Evolutionary conservation across 2,113 vertebrate species (phyloP).

Genomic region (Hypocryptadius cinnamomeus): DNA sequence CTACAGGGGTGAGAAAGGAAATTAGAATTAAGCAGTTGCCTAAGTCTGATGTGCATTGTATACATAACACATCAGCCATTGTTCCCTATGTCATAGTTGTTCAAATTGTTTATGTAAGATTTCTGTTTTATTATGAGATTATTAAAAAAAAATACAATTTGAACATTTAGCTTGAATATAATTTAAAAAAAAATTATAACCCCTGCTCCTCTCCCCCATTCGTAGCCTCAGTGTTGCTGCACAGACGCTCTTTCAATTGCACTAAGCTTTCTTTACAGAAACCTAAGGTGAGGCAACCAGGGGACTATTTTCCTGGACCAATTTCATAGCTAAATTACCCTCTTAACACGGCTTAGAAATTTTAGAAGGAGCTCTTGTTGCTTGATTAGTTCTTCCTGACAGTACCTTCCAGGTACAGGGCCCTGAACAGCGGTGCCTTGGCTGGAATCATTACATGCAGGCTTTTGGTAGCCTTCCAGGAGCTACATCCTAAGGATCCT

Average conservation of each 20-base stretch:
- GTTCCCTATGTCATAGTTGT: neutral
- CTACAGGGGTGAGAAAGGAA: neutral
- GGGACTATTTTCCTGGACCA: neutral
- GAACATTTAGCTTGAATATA: neutral
- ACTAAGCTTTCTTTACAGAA: neutral
- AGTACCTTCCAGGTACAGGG: neutral
- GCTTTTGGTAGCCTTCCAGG: neutral
- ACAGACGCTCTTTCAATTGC: neutral
- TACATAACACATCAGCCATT: neutral
- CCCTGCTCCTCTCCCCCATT: neutral
- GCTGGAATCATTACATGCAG: neutral
- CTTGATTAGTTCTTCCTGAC: neutral
- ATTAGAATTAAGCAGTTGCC: neutral
- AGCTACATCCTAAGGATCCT: neutral
- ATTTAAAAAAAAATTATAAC: neutral
- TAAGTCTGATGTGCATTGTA: neutral
- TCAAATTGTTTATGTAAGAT: neutral
- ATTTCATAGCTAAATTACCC: neutral
- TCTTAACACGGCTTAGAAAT: neutral
- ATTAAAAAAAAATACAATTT: neutral
- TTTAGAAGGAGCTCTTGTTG: neutral
- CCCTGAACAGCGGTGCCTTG: neutral
- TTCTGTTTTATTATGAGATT: neutral
- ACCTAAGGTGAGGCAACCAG: neutral
- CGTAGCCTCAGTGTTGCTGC: neutral